A percentile compares a stretch with the other conserved stretches of the same genome.
These are phyloP conservation scores for Labeo rohita DNA, from an alignment of 2,113 vertebrate species.

Conservation along the genomic window DNA sequence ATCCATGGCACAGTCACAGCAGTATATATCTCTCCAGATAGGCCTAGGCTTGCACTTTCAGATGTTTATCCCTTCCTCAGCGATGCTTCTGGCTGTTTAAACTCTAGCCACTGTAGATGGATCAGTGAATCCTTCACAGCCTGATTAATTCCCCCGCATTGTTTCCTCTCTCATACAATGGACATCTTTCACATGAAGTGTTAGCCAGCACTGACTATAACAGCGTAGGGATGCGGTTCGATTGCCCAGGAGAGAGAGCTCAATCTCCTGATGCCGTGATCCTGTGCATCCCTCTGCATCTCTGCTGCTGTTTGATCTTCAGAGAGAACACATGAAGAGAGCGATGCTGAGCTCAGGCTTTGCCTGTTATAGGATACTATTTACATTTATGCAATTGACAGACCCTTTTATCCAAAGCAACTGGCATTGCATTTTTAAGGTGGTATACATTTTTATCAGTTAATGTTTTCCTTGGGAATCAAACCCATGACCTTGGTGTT, in stretches of 20 bases:
- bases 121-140: constrained; percentile 19
- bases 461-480: not conserved
- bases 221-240: not conserved
- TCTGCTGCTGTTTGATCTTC: constrained; percentile 10
- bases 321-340: not conserved
- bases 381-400: not conserved
- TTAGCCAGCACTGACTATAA: constrained; percentile 21
- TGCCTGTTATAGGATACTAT: not conserved
- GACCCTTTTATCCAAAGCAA: not conserved
- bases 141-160: constrained; percentile 47
- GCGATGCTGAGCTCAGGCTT: not conserved
- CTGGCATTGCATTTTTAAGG: not conserved
- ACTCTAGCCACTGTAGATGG: constrained; percentile 28
- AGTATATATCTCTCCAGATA: constrained; percentile 30
- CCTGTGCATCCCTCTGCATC: constrained; percentile 19
- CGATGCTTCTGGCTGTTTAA: constrained; percentile 39
- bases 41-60: constrained; percentile 31
- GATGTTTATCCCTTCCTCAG: constrained; percentile 41
- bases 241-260: constrained; percentile 19
- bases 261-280: constrained; percentile 9
- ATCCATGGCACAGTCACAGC: constrained; percentile 5
- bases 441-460: not conserved
- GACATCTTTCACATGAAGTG: constrained; percentile 17
- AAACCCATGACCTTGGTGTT: not conserved
- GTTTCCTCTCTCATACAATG: constrained; percentile 41